Percentiles rank a stretch among this genome's conserved stretches.
Evolutionary conservation across 2,888 invertebrate genomes (phyloP).

Genomic region (Nemotelus pantherinus): DNA sequence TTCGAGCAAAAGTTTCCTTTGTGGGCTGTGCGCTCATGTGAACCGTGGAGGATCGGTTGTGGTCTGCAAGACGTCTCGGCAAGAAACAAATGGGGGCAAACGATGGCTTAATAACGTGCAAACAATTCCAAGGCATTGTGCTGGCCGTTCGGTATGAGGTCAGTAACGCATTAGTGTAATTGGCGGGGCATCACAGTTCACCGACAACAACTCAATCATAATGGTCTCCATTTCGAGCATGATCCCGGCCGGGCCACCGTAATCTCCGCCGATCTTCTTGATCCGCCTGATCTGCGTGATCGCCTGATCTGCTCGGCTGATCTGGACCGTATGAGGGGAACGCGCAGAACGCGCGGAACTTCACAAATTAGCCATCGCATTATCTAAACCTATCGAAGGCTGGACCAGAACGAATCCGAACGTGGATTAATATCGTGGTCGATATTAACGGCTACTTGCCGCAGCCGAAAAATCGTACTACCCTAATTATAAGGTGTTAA

Average conservation of each 20-base stretch:
- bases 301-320: no score
- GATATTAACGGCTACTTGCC: constrained; percentile 29
- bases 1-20: no score
- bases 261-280: neutral
- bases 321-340: no score
- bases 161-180: constrained; percentile 42
- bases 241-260: constrained; percentile 14
- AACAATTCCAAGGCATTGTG: constrained; percentile 38
- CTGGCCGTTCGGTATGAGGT: constrained; percentile 29
- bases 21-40: neutral
- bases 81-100: constrained; percentile 33
- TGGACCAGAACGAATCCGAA: constrained; percentile 39
- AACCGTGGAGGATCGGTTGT: neutral
- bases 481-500: constrained; percentile 41
- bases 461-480: constrained; percentile 28
- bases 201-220: constrained; percentile 39
- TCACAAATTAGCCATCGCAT: constrained; percentile 33
- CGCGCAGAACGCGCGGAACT: constrained; percentile 27
- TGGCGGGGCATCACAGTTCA: constrained; percentile 33
- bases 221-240: constrained; percentile 38
- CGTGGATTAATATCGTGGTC: constrained; percentile 38
- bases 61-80: neutral
- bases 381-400: constrained; percentile 40
- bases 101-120: constrained; percentile 40
- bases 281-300: no score